These are phyloP conservation scores for Ochropleura leucogaster DNA, from an alignment of 2,888 invertebrate genomes.

Conservation along the genomic window DNA sequence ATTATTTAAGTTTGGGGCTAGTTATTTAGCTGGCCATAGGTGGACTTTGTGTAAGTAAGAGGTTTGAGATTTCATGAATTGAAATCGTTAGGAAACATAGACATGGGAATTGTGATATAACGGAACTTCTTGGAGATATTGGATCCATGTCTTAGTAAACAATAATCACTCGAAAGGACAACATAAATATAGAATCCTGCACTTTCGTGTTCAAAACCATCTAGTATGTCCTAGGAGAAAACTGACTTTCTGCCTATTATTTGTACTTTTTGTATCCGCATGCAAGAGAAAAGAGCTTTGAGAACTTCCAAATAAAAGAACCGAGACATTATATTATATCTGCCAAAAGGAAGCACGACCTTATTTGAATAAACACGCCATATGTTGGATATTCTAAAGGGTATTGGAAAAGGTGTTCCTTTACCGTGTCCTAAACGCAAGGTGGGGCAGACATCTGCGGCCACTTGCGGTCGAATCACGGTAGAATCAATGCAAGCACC, in stretches of 20 bases:
- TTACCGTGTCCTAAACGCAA: constrained; percentile 69
- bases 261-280: not conserved
- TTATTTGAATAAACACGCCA: constrained; percentile 55
- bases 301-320: not conserved
- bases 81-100: not conserved
- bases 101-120: not conserved
- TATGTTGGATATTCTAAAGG: constrained; percentile 66
- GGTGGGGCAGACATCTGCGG: constrained; percentile 83
- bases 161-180: not conserved
- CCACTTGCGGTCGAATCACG: constrained; percentile 77
- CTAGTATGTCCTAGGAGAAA: too few relatives aligned
- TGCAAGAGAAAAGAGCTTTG: not conserved
- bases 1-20: not conserved
- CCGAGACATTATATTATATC: too few relatives aligned
- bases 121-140: not conserved
- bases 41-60: not conserved
- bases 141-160: not conserved
- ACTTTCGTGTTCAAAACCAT: not conserved
- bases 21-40: not conserved
- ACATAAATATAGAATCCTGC: not conserved
- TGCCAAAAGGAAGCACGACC: constrained; percentile 20
- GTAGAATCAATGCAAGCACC: constrained; percentile 84
- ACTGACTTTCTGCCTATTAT: not conserved
- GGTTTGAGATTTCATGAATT: not conserved
- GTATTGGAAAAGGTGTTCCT: constrained; percentile 79